phyloP scores from a whole-genome alignment of 2,888 invertebrate species.

The Molorchus minor region DNA sequence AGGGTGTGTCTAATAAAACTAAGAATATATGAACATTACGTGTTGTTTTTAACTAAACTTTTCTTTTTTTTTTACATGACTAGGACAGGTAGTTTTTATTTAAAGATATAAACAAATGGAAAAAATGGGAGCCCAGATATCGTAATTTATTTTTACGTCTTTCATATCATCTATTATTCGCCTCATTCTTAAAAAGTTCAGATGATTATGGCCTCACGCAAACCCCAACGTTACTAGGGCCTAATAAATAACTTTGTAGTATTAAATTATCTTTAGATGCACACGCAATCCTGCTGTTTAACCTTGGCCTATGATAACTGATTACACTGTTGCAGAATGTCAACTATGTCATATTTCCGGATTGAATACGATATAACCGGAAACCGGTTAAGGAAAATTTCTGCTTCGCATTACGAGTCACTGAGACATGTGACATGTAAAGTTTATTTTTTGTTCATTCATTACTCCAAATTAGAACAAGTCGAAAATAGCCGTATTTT shows the following conservation, averaged over 20 bases:
- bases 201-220: constrained; percentile 33
- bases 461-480: too few relatives aligned
- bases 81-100: too few relatives aligned
- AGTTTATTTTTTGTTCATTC: too few relatives aligned
- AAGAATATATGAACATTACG: too few relatives aligned
- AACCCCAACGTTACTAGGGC: constrained; percentile 27
- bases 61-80: too few relatives aligned
- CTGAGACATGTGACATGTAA: too few relatives aligned
- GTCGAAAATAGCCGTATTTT: too few relatives aligned
- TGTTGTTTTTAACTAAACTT: too few relatives aligned
- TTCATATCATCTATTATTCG: constrained; percentile 21
- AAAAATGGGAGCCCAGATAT: not conserved
- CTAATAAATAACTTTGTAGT: constrained; percentile 48
- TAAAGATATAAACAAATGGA: too few relatives aligned
- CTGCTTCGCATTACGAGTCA: not conserved
- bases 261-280: constrained; percentile 50
- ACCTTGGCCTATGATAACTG: constrained; percentile 30
- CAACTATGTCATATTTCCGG: constrained; percentile 30
- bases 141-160: not conserved
- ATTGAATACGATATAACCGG: not conserved
- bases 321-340: constrained; percentile 22
- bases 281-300: constrained; percentile 45
- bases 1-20: too few relatives aligned
- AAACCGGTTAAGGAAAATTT: not conserved
- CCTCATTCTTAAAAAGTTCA: constrained; percentile 27